Percentiles rank a stretch among this genome's conserved stretches.
Evolutionary conservation across 1,140 invertebrate genomes (phyloP).

Genomic region (Heliconius eleuchia): DNA sequence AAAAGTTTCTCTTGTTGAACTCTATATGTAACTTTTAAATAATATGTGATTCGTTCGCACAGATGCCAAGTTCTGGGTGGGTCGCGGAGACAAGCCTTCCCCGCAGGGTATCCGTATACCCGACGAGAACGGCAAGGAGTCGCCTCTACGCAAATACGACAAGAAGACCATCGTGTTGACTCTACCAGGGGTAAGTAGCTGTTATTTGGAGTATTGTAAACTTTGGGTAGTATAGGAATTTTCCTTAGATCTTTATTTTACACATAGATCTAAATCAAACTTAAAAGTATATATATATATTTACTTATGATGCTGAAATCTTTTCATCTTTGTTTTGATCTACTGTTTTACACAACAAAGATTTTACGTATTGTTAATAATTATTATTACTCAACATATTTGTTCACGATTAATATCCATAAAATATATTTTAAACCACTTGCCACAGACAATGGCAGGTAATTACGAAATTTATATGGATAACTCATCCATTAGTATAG

Average conservation of each 20-base stretch:
- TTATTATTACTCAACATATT: neutral
- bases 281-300: too few species aligned
- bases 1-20: neutral
- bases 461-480: neutral
- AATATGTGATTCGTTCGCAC: constrained; percentile 49
- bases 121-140: constrained; percentile 93
- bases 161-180: constrained; percentile 93
- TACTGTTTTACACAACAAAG: neutral
- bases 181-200: constrained; percentile 86
- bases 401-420: neutral
- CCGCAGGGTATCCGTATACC: constrained; percentile 91
- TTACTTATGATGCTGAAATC: neutral
- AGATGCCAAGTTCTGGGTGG: constrained; percentile 97
- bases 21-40: neutral
- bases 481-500: neutral
- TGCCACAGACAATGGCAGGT: neutral
- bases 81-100: constrained; percentile 88
- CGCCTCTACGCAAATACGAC: constrained; percentile 89
- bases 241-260: too few species aligned
- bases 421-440: neutral
- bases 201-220: neutral
- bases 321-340: neutral
- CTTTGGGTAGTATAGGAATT: too few species aligned
- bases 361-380: neutral
- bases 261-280: too few species aligned